Evolutionary conservation across 2,888 invertebrate species (phyloP).

Genomic region (Nudaria mundana): DNA sequence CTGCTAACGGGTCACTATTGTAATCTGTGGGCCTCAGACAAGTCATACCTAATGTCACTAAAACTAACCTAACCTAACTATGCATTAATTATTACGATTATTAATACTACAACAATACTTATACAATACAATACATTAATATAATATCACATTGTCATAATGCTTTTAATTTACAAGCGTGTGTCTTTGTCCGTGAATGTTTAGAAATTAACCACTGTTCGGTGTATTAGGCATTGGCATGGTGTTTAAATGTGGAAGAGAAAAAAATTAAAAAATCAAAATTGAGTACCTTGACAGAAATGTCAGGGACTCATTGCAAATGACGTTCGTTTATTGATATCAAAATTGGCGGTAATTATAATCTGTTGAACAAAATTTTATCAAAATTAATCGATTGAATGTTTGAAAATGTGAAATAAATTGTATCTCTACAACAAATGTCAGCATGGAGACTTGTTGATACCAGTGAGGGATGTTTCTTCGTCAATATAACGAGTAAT

Average conservation of each 20-base stretch:
- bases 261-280: conserved; percentile 56
- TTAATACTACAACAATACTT: conserved; percentile 77
- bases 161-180: conserved; percentile 82
- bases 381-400: conserved; percentile 60
- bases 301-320: conserved; percentile 45
- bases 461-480: conserved; percentile 80
- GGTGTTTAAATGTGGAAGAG: conserved; percentile 58
- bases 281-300: conserved; percentile 42
- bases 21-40: conserved; percentile 78
- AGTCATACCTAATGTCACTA: conserved; percentile 61
- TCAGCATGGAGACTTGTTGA: conserved; percentile 73
- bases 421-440: conserved; percentile 62
- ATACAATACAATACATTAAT: conserved; percentile 78
- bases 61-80: conserved; percentile 76
- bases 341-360: conserved; percentile 39
- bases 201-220: conserved; percentile 76
- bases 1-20: conserved; percentile 75
- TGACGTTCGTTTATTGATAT: conserved; percentile 59
- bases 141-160: conserved; percentile 81
- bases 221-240: conserved; percentile 77
- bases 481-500: conserved; percentile 87
- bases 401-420: conserved; percentile 45
- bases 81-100: conserved; percentile 78
- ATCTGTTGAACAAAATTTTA: conserved; percentile 60
- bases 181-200: conserved; percentile 81